Evolutionary conservation across 1,140 invertebrate genomes (phyloP).

Genomic region (Bemisia tabaci): DNA sequence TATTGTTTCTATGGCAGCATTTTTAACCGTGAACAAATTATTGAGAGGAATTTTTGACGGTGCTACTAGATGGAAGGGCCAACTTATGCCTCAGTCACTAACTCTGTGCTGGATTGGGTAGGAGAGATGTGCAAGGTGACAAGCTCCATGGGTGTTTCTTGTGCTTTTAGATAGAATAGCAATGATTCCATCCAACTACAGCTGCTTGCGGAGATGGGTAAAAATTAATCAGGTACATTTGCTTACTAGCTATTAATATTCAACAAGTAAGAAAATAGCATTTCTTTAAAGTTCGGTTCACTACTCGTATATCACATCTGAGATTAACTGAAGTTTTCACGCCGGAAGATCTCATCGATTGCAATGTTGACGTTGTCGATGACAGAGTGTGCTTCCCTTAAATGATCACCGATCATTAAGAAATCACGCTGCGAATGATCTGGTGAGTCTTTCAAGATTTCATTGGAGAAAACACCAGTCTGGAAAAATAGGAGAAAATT

Average conservation of each 20-base stretch:
- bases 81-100: too few relatives aligned
- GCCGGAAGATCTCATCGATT: conserved; percentile 37
- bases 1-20: too few relatives aligned
- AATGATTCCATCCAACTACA: too few relatives aligned
- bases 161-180: too few relatives aligned
- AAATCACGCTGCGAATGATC: conserved; percentile 36
- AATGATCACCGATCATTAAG: conserved; percentile 35
- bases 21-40: too few relatives aligned
- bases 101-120: too few relatives aligned
- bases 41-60: too few relatives aligned
- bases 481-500: conserved; percentile 16
- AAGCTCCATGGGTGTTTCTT: too few relatives aligned
- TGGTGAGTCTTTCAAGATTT: conserved; percentile 23
- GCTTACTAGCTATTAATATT: neutral
- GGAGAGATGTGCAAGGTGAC: too few relatives aligned
- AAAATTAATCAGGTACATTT: neutral
- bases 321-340: conserved; percentile 30
- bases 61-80: too few relatives aligned
- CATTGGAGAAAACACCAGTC: conserved; percentile 32
- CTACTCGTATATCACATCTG: neutral
- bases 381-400: conserved; percentile 35
- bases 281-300: neutral
- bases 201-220: too few relatives aligned
- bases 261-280: neutral
- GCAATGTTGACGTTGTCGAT: conserved; percentile 38